Evolutionary conservation across 37 sponge, comb jelly and placozoan species (phyloP).

Genomic region (Bolinopsis microptera): DNA sequence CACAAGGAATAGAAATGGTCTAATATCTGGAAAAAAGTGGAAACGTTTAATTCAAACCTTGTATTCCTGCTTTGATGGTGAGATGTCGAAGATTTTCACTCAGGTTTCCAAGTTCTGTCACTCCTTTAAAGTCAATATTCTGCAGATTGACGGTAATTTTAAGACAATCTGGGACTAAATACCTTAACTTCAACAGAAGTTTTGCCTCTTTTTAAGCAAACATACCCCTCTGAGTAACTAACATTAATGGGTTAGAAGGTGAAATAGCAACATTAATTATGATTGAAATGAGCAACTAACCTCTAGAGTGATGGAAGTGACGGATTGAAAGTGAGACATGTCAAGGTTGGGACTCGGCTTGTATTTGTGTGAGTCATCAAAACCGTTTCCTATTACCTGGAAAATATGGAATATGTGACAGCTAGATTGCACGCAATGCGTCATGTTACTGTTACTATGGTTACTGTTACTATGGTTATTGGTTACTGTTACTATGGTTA

Average conservation of each 20-base stretch:
- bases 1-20: too few relatives aligned
- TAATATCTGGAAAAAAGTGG: too few relatives aligned
- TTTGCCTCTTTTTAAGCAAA: too few relatives aligned
- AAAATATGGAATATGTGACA: too few relatives aligned
- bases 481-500: too few relatives aligned
- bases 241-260: too few relatives aligned
- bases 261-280: too few relatives aligned
- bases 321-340: not conserved
- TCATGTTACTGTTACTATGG: too few relatives aligned
- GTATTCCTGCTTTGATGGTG: not conserved
- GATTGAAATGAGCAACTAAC: too few relatives aligned
- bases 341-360: constrained; percentile 35
- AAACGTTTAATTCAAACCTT: not conserved
- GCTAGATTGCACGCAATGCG: too few relatives aligned
- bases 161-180: not conserved
- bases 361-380: not conserved
- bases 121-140: constrained; percentile 39
- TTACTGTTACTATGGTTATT: too few relatives aligned
- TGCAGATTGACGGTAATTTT: not conserved
- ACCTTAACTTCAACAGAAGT: not conserved
- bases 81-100: constrained; percentile 15
- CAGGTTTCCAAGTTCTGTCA: constrained; percentile 10
- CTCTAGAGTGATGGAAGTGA: constrained; percentile 9
- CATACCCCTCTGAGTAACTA: too few relatives aligned
- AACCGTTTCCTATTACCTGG: not conserved